Evolutionary conservation across 2,797 vertebrate genomes (phyloP), one percentile per base, ranked within the genome.

Genomic region (Channallabes apus): DNA sequence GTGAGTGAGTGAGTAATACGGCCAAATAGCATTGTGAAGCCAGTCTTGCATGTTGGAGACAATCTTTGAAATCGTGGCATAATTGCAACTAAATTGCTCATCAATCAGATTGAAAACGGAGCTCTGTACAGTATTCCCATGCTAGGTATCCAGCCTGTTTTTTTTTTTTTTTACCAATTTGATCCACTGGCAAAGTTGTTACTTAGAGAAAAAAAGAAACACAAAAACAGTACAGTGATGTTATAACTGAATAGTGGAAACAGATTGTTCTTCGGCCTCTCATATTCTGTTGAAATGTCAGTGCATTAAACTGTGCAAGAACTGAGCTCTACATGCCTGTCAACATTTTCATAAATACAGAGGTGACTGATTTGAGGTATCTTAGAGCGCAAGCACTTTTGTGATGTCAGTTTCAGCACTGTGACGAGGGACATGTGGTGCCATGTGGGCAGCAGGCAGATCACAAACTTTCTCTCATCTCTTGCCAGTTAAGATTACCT

Each of bases 391-490:
- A 11, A 41, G 35, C 35, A 41, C 12, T 79, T 41, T 41, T 62
- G 24, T 80, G 22, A 79, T 62, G 76, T 41, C 58, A 62, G 17
- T 38, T n/a, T 41, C 7, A 32, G 35, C 35, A 27, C 3, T 38
- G 32, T 1, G 35, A 27, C 4, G 32, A 79, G 24, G 59, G 38
- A 64, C 64, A 15, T 9, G 29, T 35, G 2, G 6, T 79, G 59
- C 35, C 14, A 79, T 41, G 29, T 62, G 32, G 77, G 12, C 35
- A 46, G 78, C 51, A 46, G 61, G 46, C 78, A 64, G 17, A 46
- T 80, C 59, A 64, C 61, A 27, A 80, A 80, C 24, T 7, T 77
- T 29, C 73, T 76, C 56, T 79, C n/a, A 80, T 65, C 7, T 29
- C 61, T 27, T 51, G 78, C 59, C 24, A 64, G 24, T n/a, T n/a